Conservation (phyloP, 2,113 vertebrate genomes). For the Pachyramphus minor region DNA sequence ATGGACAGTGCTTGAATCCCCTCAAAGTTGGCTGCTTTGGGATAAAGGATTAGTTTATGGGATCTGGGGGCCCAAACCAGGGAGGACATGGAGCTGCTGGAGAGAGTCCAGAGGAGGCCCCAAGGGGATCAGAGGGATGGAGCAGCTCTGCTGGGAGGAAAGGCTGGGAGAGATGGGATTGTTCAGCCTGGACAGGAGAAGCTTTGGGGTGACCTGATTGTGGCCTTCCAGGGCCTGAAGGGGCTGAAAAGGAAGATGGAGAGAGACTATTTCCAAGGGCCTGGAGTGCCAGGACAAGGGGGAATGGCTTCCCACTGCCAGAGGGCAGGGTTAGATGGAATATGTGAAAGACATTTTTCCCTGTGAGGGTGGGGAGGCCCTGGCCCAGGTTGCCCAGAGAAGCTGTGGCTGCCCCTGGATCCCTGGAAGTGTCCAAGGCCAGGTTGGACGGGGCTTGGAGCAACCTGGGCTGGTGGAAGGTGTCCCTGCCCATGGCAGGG, state of each 20-base stretch:
- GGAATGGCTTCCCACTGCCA: background rate
- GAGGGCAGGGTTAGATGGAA: rapidly evolving
- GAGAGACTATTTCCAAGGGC: rapidly evolving
- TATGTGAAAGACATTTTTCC: background rate
- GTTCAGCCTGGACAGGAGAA: background rate
- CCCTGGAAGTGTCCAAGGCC: background rate
- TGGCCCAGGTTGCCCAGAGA: background rate
- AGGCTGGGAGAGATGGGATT: background rate
- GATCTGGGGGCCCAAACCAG: rapidly evolving
- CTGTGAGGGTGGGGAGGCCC: background rate
- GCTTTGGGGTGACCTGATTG: rapidly evolving
- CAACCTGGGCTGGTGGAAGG: rapidly evolving
- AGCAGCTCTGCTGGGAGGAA: background rate
- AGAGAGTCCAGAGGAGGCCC: background rate
- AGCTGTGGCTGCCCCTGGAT: background rate
- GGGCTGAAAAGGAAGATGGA: rapidly evolving
- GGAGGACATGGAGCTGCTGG: background rate
- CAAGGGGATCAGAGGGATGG: background rate
- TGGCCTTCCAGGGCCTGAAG: rapidly evolving
- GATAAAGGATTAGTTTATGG: background rate
- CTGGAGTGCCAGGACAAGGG: rapidly evolving
- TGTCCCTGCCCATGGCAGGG: background rate
- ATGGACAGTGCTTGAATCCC: background rate
- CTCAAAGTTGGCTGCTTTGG: background rate
- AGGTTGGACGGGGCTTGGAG: background rate